phyloP scores from a whole-genome alignment of 2,888 invertebrate genomes.

The Trisateles emortualis region DNA sequence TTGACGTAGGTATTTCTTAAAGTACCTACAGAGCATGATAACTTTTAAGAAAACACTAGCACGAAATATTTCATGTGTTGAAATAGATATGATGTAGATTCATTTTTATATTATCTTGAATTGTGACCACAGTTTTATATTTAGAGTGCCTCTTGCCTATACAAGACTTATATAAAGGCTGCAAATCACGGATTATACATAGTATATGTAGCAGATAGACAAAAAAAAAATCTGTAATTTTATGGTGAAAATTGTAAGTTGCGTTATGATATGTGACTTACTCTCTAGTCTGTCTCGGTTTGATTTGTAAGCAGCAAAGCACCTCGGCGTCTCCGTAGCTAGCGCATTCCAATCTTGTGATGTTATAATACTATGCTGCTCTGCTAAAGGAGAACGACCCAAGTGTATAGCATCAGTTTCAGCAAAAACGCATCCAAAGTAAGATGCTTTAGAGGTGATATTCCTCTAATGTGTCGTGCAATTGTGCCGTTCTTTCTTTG shows the following conservation, averaged over 20 bases:
- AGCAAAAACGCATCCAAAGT: too few relatives aligned
- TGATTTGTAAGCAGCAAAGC: constrained; percentile 36
- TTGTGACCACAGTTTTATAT: constrained; percentile 88
- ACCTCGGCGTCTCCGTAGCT: constrained; percentile 60
- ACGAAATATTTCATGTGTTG: constrained; percentile 78
- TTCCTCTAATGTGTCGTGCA: too few relatives aligned
- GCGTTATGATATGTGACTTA: constrained; percentile 86
- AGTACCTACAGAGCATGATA: constrained; percentile 74
- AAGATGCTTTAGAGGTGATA: too few relatives aligned
- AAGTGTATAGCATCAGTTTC: too few relatives aligned
- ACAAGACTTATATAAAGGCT: constrained; percentile 88
- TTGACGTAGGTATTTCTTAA: constrained; percentile 64
- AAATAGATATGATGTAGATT: constrained; percentile 79
- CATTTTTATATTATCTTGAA: constrained; percentile 82
- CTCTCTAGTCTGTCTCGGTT: constrained; percentile 45
- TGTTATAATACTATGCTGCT: constrained; percentile 13
- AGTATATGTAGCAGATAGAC: constrained; percentile 84
- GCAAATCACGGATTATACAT: constrained; percentile 86
- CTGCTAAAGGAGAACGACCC: too few relatives aligned
- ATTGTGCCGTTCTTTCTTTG: too few relatives aligned
- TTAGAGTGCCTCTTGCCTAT: constrained; percentile 89
- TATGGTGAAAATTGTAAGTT: constrained; percentile 88
- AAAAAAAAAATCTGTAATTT: constrained; percentile 75
- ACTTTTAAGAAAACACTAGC: constrained; percentile 76
- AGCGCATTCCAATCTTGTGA: constrained; percentile 82